Conservation (phyloP, 2,888 invertebrate genomes). For the Drosophila neonasuta region DNA sequence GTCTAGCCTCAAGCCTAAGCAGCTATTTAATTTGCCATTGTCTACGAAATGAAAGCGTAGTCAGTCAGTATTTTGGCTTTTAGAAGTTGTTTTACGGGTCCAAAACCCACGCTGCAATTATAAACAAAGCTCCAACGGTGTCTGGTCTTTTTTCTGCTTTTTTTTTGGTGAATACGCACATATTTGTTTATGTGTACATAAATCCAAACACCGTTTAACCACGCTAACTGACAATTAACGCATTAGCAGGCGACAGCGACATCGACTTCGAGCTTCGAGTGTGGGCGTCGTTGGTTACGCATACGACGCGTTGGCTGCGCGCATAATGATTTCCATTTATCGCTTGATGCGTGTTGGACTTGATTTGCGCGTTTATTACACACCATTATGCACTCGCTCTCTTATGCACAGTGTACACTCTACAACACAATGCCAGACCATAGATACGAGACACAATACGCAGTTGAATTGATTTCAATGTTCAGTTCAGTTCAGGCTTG, state of each 20-base stretch:
- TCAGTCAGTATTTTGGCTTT: background rate
- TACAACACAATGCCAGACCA: slow-evolving; percentile 29
- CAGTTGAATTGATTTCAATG: slow-evolving; percentile 35
- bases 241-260: slow-evolving; percentile 56
- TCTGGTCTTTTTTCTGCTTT: background rate
- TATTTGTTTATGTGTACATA: slow-evolving; percentile 30
- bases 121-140: background rate
- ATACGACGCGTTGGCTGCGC: slow-evolving; percentile 64
- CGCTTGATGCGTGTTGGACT: slow-evolving; percentile 17
- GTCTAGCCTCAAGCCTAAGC: slow-evolving; percentile 20
- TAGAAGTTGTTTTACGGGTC: slow-evolving; percentile 4
- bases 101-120: background rate
- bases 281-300: slow-evolving; percentile 70
- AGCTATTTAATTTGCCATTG: slow-evolving; percentile 33
- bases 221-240: slow-evolving; percentile 71
- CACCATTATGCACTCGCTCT: slow-evolving; percentile 62
- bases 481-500: slow-evolving; percentile 13
- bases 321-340: slow-evolving; percentile 63
- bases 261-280: slow-evolving; percentile 8
- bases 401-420: background rate
- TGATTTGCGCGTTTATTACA: slow-evolving; percentile 68
- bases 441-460: slow-evolving; percentile 29
- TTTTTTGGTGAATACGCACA: slow-evolving; percentile 7
- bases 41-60: slow-evolving; percentile 49
- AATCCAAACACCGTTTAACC: slow-evolving; percentile 68